Evolutionary conservation across 2,113 vertebrate genomes (phyloP), one percentile per base, ranked within the genome.

Genomic region (Corydoras maculifer): DNA sequence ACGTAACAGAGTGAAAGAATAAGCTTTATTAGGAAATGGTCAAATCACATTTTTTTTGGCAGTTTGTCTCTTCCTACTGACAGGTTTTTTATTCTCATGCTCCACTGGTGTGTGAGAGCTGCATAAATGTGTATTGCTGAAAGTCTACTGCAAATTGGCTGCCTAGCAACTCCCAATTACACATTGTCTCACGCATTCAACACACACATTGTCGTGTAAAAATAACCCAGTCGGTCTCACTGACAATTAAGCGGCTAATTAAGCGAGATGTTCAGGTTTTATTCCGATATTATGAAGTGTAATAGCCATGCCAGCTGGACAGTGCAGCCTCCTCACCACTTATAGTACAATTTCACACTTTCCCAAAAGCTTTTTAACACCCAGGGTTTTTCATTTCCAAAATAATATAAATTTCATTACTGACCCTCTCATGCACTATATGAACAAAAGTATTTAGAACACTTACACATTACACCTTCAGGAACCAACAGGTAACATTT

Each of bases 111-210:
- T 35, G 58, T 35, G 59, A 70, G 48, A 51, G 68, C 49, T 63
- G 53, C 62, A 49, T 6, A 58, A 64, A 58, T 25, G 32, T 14
- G 15, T 13, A 63, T 49, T 62, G 12, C 31, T 1, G 51, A 58
- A 13, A 57, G 12, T 57, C 61, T 48, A 72, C 50, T 53, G 58
- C 43, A 70, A 65, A 72, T 29, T 31, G 61, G 69, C 62, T 72
- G 70, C 70, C 60, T 72, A 58, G 62, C 70, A 72, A 72, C 62
- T 72, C 15, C 70, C 54, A 72, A 65, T 65, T 72, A 72, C 11
- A 8, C 11, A 25, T 53, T 8, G 32, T 35, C 53, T 58, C 61
- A 64, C 62, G 49, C 61, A 10, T 13, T 54, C 58, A 60, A 69
- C 32, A 60, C 31, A 48, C 31, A 64, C 12, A 57, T 54, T 30